Base-by-base conservation (phyloP, 1,140 invertebrate genomes). In the Drosophila lini region DNA sequence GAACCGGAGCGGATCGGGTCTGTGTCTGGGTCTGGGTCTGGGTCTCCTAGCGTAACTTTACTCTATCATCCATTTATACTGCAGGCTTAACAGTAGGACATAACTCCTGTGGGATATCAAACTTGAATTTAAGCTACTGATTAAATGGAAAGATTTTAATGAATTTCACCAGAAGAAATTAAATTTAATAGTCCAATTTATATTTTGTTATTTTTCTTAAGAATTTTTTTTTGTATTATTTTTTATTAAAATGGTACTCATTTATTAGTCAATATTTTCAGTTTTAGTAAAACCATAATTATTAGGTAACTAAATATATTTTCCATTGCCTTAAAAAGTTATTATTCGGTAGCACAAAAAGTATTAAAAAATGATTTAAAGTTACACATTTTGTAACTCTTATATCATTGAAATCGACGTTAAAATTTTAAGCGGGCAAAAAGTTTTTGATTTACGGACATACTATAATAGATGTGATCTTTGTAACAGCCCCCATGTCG, bases 401-500 rank as follows among this genome's bases (percentile, higher is more conserved):
- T 36, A 53, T 36, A 53, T 36, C 32, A 53, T 53, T 38, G 13
- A n/a, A 10, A 36, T n/a, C 8, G 19, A 22, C 11, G 13, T 9
- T 34, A 1, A 11, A 15, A 36, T 19, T 22, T 36, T n/a, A n/a
- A 25, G 4, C 15, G 8, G 15, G 36, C 16, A 5, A 15, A 10
- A 36, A 38, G 11, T 9, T 11, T 25, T 15, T 42, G 56, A 64
- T 61, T 61, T 64, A 48, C n/a, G 36, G 19, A 36, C 10, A 7
- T n/a, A 55, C 36, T n/a, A 55, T 41, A n/a, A 58, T 38, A n/a
- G 19, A n/a, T 6, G 34, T n/a, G 19, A 38, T 22, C 7, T 13
- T 45, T 64, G 44, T 71, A 71, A 47, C 28, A 71, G 47, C 58
- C 44, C 40, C 53, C 70, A 68, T 56, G 65, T 71, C 67, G 56